Evolutionary conservation across 2,797 vertebrate species (phyloP).

Genomic region (Poliocrania exsul): DNA sequence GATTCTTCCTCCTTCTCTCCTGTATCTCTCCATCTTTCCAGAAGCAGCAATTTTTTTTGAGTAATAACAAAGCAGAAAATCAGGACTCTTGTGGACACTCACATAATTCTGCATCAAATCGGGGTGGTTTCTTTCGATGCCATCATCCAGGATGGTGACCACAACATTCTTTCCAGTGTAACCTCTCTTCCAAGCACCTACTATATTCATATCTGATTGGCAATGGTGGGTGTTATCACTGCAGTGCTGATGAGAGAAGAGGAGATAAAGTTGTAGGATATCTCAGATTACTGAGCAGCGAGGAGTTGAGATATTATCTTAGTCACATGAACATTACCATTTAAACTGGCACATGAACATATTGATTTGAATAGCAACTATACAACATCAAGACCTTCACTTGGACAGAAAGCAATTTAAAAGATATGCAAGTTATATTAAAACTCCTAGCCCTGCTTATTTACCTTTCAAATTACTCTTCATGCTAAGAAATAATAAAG

Average conservation of each 20-base stretch:
- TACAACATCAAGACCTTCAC: not conserved
- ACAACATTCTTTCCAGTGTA: slow-evolving; percentile 94
- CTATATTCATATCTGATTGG: slow-evolving; percentile 90
- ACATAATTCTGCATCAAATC: slow-evolving; percentile 94
- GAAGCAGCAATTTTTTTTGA: not conserved
- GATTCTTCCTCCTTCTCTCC: not conserved
- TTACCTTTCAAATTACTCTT: not conserved
- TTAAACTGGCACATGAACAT: not conserved
- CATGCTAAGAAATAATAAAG: not conserved
- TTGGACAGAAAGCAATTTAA: not conserved
- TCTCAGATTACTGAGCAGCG: not conserved
- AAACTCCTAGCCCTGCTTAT: not conserved
- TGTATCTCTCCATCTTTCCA: not conserved
- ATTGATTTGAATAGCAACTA: not conserved
- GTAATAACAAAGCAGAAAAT: slow-evolving; percentile 70
- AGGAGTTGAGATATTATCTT: not conserved
- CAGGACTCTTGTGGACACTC: slow-evolving; percentile 71
- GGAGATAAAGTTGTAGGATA: not conserved
- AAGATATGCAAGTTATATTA: not conserved
- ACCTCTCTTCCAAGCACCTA: slow-evolving; percentile 90
- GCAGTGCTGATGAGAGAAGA: slow-evolving; percentile 82
- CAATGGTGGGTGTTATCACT: slow-evolving; percentile 88
- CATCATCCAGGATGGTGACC: slow-evolving; percentile 93
- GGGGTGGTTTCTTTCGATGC: slow-evolving; percentile 91
- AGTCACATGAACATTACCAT: not conserved